Evolutionary conservation across 2,888 invertebrate genomes (phyloP), one percentile per base, ranked within the genome.

Genomic region (Halictus quadricinctus): DNA sequence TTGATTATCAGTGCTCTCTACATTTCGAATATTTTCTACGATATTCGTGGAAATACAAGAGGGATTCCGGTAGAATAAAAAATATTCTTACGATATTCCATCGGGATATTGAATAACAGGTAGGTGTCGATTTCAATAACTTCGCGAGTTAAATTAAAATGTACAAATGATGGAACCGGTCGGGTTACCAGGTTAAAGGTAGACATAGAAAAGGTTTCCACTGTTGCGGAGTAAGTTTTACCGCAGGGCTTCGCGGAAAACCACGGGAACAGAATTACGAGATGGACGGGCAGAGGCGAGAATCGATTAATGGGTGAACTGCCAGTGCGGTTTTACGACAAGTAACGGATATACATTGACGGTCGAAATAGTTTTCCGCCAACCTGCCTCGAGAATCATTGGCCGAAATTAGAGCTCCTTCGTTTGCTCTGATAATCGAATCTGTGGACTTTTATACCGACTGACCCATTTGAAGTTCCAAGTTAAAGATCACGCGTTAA

Each of bases 221-320:
- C 88, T 92, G 92, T 92, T 91, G 89, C 90, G 90, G 89, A 79
- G 86, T 84, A 92, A 92, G 89, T 92, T 91, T 89, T 79, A 90
- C 92, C 93, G 86, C 91, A 89, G 88, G 89, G 88, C 87, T 89
- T 83, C 90, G 86, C 80, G 84, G 87, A 83, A 88, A 88, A 92
- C 93, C 91, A 83, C 92, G 84, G 18, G 88, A 90, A 92, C 90
- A 89, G 91, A 91, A 93, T 92, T 92, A 91, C 92, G 90, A 87
- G 88, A 85, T 84, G 79, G 84, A 80, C 80, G 83, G 83, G 73
- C 41, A 84, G 76, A 82, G 85, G 85, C 75, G 88, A 88, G 82
- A 90, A 93, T 93, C 92, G 93, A 92, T 93, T 93, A 93, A 92
- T 91, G 91, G 93, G 80, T 89, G 85, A 84, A 87, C 89, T 91